phyloP scores from a whole-genome alignment of 2,888 invertebrate species.

The Pseudococcus jackbeardsleyi region DNA sequence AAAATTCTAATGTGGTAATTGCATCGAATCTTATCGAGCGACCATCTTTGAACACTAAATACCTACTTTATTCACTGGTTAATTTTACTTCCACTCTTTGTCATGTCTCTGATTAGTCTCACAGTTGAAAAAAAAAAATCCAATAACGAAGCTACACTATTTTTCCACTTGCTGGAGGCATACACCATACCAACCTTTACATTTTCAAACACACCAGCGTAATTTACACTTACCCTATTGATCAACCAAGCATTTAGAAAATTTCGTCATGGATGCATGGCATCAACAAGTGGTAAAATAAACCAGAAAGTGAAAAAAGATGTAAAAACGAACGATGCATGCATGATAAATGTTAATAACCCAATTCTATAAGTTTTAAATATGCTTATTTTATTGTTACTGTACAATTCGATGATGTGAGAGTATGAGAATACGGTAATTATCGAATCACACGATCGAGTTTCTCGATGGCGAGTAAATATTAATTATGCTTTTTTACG shows the following conservation, averaged over 20 bases:
- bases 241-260: conserved; percentile 52
- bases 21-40: conserved; percentile 2
- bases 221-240: conserved; percentile 50
- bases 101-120: conserved; percentile 35
- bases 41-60: conserved; percentile 17
- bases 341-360: conserved; percentile 55
- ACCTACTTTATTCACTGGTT: conserved; percentile 27
- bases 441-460: conserved; percentile 47
- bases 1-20: conserved; percentile 27
- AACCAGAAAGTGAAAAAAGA: conserved; percentile 58
- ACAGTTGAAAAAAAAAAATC: conserved; percentile 29
- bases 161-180: conserved; percentile 38
- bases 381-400: neutral
- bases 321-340: conserved; percentile 55
- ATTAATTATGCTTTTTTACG: too few species aligned
- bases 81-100: conserved; percentile 42
- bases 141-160: conserved; percentile 33
- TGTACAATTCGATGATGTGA: neutral
- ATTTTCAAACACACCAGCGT: neutral
- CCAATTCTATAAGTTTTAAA: neutral
- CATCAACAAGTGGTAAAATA: conserved; percentile 50
- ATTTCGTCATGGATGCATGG: conserved; percentile 52
- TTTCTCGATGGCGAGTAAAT: too few species aligned
- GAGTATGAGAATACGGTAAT: conserved; percentile 38
- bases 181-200: neutral